Conservation (phyloP, 2,113 vertebrate species). For the Pygoscelis adeliae region DNA sequence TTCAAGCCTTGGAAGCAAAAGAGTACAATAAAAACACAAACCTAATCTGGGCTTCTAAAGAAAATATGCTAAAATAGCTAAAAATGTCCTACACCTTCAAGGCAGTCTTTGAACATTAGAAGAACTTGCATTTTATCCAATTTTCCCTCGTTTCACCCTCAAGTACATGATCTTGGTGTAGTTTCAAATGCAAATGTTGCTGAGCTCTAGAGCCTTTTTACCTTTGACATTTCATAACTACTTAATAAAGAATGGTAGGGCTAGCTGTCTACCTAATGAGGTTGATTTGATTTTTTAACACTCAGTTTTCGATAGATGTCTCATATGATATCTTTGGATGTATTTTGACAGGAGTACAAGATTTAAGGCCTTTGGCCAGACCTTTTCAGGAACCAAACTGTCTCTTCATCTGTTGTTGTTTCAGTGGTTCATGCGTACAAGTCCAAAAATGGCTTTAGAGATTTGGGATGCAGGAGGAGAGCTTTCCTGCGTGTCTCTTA, state of each 20-base stretch:
- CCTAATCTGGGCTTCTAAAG: background rate
- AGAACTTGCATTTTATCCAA: background rate
- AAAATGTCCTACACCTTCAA: background rate
- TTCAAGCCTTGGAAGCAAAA: background rate
- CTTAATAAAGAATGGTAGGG: background rate
- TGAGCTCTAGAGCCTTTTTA: background rate
- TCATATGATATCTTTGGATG: background rate
- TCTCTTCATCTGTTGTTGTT: background rate
- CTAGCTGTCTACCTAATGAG: background rate
- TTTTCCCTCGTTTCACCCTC: background rate
- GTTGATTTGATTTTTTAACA: background rate
- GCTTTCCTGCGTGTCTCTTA: background rate
- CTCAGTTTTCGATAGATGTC: background rate
- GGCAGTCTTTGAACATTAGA: background rate
- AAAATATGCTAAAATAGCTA: background rate
- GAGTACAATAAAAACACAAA: background rate
- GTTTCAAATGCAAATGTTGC: background rate
- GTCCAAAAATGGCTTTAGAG: background rate
- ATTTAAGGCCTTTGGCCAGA: background rate
- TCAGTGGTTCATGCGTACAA: background rate
- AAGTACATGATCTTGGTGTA: accelerated
- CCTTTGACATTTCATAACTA: background rate
- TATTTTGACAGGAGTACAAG: background rate
- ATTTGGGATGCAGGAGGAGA: background rate
- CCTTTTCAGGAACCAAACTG: background rate